Conservation (phyloP, 2,888 invertebrate genomes). For the Azorinus chamasolen region DNA sequence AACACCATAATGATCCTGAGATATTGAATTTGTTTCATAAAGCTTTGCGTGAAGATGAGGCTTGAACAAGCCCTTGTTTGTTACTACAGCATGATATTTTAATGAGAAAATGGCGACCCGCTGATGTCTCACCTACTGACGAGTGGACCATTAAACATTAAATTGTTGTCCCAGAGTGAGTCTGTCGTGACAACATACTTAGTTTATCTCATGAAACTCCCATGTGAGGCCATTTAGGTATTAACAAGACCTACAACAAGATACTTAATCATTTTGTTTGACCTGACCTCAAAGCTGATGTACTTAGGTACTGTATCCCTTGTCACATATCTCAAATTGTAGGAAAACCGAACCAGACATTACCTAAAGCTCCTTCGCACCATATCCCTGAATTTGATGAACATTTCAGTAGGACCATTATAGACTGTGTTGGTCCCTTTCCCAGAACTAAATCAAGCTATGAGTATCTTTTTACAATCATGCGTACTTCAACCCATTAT, state of each 20-base stretch:
- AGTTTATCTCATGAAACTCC: slow-evolving; percentile 51
- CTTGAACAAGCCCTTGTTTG: slow-evolving; percentile 30
- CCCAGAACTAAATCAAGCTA: slow-evolving; percentile 52
- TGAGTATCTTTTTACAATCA: slow-evolving; percentile 45
- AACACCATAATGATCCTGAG: slow-evolving; percentile 54
- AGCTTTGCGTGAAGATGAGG: slow-evolving; percentile 31
- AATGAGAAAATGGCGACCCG: slow-evolving; percentile 57
- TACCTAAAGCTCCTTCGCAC: slow-evolving; percentile 34
- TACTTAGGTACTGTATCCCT: slow-evolving; percentile 33
- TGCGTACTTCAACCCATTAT: slow-evolving; percentile 54
- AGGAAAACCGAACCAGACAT: slow-evolving; percentile 48
- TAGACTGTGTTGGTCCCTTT: slow-evolving; percentile 57
- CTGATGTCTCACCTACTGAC: slow-evolving; percentile 41
- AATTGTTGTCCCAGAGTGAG: slow-evolving; percentile 44
- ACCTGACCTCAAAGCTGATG: slow-evolving; percentile 39
- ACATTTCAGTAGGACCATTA: slow-evolving; percentile 47
- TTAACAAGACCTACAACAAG: slow-evolving; percentile 47
- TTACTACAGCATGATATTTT: slow-evolving; percentile 47
- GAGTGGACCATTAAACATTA: slow-evolving; percentile 49
- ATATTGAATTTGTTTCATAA: slow-evolving; percentile 31
- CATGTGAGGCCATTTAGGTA: slow-evolving; percentile 53
- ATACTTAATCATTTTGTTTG: slow-evolving; percentile 50
- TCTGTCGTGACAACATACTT: slow-evolving; percentile 36
- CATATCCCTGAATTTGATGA: slow-evolving; percentile 56
- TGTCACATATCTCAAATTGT: slow-evolving; percentile 51